Percentiles rank a stretch among this genome's conserved stretches.
Evolutionary conservation across 2,113 vertebrate species (phyloP).

Genomic region (Microtus pennsylvanicus): DNA sequence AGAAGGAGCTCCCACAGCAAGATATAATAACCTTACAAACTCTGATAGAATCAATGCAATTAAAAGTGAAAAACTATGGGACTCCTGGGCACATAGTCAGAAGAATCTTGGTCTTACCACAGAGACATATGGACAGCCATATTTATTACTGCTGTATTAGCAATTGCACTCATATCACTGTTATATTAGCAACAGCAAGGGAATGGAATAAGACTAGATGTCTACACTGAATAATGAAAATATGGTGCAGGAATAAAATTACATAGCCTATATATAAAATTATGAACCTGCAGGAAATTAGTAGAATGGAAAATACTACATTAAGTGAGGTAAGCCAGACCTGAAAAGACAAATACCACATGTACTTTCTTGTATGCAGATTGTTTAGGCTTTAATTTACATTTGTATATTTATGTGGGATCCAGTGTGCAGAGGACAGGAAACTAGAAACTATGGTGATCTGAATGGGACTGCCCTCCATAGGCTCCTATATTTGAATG

Average conservation of each 20-base stretch:
- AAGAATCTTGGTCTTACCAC: background rate
- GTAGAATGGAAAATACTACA: background rate
- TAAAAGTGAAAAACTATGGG: background rate
- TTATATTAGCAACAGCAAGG: background rate
- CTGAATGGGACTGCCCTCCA: background rate
- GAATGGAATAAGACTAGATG: background rate
- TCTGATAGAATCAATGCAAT: background rate
- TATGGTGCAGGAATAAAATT: background rate
- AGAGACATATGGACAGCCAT: background rate
- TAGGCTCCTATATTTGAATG: background rate
- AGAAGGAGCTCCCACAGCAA: too few relatives aligned
- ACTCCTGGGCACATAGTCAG: background rate
- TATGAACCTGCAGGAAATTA: background rate
- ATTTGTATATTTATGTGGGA: background rate
- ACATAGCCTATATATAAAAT: background rate
- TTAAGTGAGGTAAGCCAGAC: background rate
- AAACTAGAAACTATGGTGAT: background rate
- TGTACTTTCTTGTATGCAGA: background rate
- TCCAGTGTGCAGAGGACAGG: background rate
- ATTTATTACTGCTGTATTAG: background rate
- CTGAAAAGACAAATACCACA: background rate
- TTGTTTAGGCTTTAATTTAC: background rate
- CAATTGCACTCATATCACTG: background rate
- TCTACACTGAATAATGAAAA: background rate
- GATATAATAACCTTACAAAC: background rate